Conservation (phyloP, 2,888 invertebrate genomes). For the Choreutis nemorana region DNA sequence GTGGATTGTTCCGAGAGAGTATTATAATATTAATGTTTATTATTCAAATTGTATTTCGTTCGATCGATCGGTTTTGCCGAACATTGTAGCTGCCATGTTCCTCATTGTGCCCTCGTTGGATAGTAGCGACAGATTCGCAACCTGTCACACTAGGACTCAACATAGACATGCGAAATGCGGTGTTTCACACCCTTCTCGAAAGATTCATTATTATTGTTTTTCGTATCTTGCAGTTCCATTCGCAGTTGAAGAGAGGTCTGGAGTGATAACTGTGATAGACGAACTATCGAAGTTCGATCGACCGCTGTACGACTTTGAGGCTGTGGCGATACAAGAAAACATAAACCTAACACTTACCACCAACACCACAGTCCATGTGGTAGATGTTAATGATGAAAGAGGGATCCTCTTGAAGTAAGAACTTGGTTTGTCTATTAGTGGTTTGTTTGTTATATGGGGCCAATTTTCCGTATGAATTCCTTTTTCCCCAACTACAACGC, state of each 20-base stretch:
- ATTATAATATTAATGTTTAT: not conserved
- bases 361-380: conserved; percentile 85
- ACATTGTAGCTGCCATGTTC: too few species aligned
- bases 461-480: too few species aligned
- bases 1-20: not conserved
- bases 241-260: conserved; percentile 87
- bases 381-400: conserved; percentile 77
- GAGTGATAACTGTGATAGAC: conserved; percentile 86
- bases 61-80: too few species aligned
- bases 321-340: conserved; percentile 74
- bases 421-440: not conserved
- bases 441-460: too few species aligned
- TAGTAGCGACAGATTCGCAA: too few species aligned
- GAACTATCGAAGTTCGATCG: conserved; percentile 74
- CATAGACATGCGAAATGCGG: too few species aligned
- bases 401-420: conserved; percentile 69
- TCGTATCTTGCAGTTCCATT: conserved; percentile 79
- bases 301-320: conserved; percentile 81
- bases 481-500: too few species aligned
- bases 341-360: conserved; percentile 75
- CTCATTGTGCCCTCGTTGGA: too few species aligned
- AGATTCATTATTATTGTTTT: conserved; percentile 5
- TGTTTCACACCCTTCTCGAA: not conserved
- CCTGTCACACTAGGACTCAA: too few species aligned
- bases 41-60: not conserved